A percentile compares a stretch with the other conserved stretches of the same genome.
Evolutionary conservation across 2,113 vertebrate genomes (phyloP).

Genomic region (Chrysochloris asiatica): DNA sequence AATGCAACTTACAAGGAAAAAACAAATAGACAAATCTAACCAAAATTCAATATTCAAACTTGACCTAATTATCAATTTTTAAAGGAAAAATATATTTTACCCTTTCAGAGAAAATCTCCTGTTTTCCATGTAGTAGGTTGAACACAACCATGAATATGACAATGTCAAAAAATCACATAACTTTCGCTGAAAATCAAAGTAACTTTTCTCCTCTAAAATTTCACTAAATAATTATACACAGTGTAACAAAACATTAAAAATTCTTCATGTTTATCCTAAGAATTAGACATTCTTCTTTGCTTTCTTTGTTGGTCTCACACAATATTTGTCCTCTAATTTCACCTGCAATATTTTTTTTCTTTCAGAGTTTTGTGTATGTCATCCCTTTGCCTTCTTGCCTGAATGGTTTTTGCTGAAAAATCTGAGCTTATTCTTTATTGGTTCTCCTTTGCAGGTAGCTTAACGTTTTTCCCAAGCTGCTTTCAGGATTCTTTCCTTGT

Average conservation of each 20-base stretch:
- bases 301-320: too few species aligned
- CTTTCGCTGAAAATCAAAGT: neutral
- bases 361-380: too few species aligned
- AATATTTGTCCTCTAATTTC: too few species aligned
- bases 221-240: constrained; percentile 43
- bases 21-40: neutral
- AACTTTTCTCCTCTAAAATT: constrained; percentile 38
- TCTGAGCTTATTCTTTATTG: too few species aligned
- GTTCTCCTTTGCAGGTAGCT: too few species aligned
- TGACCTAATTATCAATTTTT: constrained; percentile 28
- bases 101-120: constrained; percentile 38
- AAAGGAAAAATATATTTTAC: neutral
- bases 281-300: constrained; percentile 83
- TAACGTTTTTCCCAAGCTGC: too few species aligned
- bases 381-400: too few species aligned
- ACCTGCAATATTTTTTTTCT: too few species aligned
- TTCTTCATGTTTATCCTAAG: neutral
- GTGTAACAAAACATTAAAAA: neutral
- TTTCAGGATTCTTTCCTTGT: too few species aligned
- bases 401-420: too few species aligned
- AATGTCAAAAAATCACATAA: constrained; percentile 28
- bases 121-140: neutral
- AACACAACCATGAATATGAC: neutral
- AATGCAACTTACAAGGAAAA: constrained; percentile 12
- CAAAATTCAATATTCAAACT: neutral